These are phyloP conservation scores for Pristionchus exspectatus DNA, from an alignment of 2,888 invertebrate species.

Conservation along the genomic window DNA sequence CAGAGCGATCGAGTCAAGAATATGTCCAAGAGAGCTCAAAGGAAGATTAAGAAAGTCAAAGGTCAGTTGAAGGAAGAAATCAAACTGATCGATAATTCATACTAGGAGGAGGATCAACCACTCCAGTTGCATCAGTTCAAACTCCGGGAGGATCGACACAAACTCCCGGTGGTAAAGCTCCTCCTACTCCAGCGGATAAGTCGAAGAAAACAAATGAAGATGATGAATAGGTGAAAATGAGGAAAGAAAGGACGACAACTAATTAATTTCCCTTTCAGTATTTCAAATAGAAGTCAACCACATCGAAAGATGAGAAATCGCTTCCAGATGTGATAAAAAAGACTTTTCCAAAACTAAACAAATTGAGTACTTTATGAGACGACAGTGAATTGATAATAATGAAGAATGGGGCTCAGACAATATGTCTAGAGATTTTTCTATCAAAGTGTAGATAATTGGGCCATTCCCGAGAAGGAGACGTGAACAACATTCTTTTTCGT, in stretches of 20 bases:
- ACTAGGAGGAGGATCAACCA: too few species aligned
- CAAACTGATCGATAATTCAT: too few species aligned
- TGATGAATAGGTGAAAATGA: neutral
- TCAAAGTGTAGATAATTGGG: too few species aligned
- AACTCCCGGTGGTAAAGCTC: neutral
- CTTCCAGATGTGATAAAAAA: slow-evolving; percentile 28
- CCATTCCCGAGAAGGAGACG: too few species aligned
- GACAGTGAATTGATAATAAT: neutral
- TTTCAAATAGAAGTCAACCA: neutral
- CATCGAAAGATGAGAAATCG: slow-evolving; percentile 28
- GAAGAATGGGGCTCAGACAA: neutral
- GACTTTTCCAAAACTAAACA: slow-evolving; percentile 45
- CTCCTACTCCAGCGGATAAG: neutral
- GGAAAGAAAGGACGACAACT: too few species aligned
- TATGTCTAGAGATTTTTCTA: too few species aligned
- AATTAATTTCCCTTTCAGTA: neutral
- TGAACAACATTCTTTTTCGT: too few species aligned
- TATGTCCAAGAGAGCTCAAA: neutral
- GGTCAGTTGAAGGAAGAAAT: neutral
- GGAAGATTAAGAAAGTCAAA: neutral
- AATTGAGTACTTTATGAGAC: neutral
- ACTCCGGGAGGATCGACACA: neutral
- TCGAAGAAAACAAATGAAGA: slow-evolving; percentile 20
- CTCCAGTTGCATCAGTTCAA: too few species aligned
- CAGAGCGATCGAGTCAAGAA: slow-evolving; percentile 23